Base-by-base conservation (phyloP, 2,113 vertebrate species). In the Mus spicilegus region DNA sequence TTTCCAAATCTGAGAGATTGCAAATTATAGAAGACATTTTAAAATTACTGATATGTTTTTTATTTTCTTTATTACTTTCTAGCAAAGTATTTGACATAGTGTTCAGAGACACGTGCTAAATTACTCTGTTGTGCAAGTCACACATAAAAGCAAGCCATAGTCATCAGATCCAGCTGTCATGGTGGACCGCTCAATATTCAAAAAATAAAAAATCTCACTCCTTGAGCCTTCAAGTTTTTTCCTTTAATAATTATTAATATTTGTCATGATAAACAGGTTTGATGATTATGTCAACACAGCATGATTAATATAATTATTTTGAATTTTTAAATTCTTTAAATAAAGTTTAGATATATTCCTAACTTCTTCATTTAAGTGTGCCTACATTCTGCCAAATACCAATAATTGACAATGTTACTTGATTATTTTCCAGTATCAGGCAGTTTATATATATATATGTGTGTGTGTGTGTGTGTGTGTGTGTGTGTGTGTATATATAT, bases 201-300 rank as follows among this genome's bases (percentile, higher is more conserved):
- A 95, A 96, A 87, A 96, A 84, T 73, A 92, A 95, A 97, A 95
- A 6, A 92, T 56, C 51, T 90, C 3, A 26, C 61, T 91, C 13
- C 93, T 94, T 92, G 30, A 91, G 65, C 24, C 90, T 56, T 87
- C 42, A 97, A 22, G 39, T 96, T 92, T 22, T 88, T 76, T 96
- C 87, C 13, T 12, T 87, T 26, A 16, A 39, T 58, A 61, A 80
- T 80, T 67, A 94, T 94, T 30, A 76, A 36, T 70, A 96, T 58
- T 78, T 85, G 42, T 76, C 26, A 77, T 19, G 16, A 51, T 72
- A 75, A 95, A 72, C 17, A 65, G 7, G 65, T 6, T 56, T 16
- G 5, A 90, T 84, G 19, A 84, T 86, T 65, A 89, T 70, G 82
- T 22, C 92, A 39, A 81, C 20, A 39, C 2, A 92, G 39, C 22